These are phyloP conservation scores for Palythoa caribaeorum DNA, from an alignment of 92 coral and sea anemone species.

Conservation along the genomic window DNA sequence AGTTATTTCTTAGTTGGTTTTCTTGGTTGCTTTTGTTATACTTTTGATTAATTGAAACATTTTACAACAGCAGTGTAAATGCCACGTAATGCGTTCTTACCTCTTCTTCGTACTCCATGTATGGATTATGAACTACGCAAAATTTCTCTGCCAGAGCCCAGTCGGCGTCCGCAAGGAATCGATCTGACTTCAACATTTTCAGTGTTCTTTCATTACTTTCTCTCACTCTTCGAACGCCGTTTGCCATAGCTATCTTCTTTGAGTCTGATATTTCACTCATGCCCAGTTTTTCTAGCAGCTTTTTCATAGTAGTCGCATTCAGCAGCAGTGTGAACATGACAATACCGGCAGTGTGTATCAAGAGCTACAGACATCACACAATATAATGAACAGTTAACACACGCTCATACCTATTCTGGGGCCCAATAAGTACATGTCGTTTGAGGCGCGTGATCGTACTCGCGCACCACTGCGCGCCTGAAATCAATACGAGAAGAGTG, in stretches of 20 bases:
- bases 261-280: slow-evolving; percentile 99
- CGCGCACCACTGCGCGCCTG: no score
- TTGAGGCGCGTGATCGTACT: no score
- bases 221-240: slow-evolving; percentile 85
- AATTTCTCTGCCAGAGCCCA: slow-evolving; percentile 93
- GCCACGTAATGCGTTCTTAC: slow-evolving; percentile 40
- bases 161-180: slow-evolving; percentile 98
- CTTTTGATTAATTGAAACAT: not conserved
- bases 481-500: no score
- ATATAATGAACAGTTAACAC: no score
- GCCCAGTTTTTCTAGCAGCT: slow-evolving; percentile 90
- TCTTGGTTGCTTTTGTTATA: no score
- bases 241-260: slow-evolving; percentile 96
- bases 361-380: slow-evolving; percentile 57
- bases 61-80: not conserved
- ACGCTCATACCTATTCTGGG: no score
- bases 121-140: slow-evolving; percentile 91
- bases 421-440: no score
- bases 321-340: slow-evolving; percentile 91
- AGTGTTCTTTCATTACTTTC: slow-evolving; percentile 92
- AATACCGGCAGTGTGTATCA: slow-evolving; percentile 97
- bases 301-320: slow-evolving; percentile 98
- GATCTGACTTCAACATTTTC: slow-evolving; percentile 96
- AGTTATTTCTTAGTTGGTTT: no score
- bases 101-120: slow-evolving; percentile 84